A percentile compares a stretch with the other conserved stretches of the same genome.
These are phyloP conservation scores for Lamellibrachia luymesi DNA, from an alignment of 1,140 invertebrate species.

Conservation along the genomic window DNA sequence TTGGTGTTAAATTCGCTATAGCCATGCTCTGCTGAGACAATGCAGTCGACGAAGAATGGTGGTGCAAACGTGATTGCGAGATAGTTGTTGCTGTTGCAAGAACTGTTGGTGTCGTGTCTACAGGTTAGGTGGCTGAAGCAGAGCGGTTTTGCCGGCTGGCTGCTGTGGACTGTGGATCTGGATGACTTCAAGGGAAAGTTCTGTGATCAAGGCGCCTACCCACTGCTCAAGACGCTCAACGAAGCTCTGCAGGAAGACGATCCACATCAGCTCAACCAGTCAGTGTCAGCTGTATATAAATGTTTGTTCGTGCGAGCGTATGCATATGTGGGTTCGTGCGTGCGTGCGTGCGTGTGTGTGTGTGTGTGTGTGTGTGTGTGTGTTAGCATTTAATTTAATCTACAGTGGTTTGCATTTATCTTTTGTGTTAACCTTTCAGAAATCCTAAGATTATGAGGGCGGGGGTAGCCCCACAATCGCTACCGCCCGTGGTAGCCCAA, in stretches of 20 bases:
- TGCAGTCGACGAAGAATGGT: too few relatives aligned
- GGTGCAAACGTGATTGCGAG: too few relatives aligned
- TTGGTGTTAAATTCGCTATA: too few relatives aligned
- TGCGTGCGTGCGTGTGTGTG: not conserved
- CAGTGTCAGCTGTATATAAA: not conserved
- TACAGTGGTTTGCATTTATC: not conserved
- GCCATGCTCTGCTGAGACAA: too few relatives aligned
- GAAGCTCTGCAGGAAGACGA: not conserved
- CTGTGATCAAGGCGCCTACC: constrained; percentile 29
- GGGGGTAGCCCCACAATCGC: not conserved
- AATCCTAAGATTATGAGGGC: not conserved
- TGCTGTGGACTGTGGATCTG: constrained; percentile 96
- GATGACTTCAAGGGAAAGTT: constrained; percentile 52
- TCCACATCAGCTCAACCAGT: not conserved
- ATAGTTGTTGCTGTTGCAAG: not conserved
- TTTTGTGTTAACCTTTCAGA: not conserved
- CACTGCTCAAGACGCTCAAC: constrained; percentile 24
- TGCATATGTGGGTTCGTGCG: not conserved
- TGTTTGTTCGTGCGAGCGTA: too few relatives aligned
- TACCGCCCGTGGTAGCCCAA: not conserved
- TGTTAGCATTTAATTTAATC: not conserved
- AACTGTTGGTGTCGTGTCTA: not conserved
- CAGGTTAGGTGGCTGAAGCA: constrained; percentile 91
- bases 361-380: not conserved
- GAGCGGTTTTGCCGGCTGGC: constrained; percentile 86